Evolutionary conservation across 2,797 vertebrate genomes (phyloP).

Genomic region (Chloroceryle amazona): DNA sequence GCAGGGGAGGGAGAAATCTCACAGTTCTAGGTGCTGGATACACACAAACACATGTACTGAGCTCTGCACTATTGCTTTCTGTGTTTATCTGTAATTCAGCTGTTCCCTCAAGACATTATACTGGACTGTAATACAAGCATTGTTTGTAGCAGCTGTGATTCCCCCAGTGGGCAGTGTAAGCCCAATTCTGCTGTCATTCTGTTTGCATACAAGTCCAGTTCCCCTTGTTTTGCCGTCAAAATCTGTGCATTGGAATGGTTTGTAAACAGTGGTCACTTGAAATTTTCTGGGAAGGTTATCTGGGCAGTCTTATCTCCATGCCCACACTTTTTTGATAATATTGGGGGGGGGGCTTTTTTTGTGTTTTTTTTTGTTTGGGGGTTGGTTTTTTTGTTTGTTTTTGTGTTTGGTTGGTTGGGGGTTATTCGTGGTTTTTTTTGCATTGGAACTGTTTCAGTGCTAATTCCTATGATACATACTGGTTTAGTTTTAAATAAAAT

Average conservation of each 20-base stretch:
- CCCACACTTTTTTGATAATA: neutral
- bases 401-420: neutral
- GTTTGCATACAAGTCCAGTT: neutral
- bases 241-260: neutral
- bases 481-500: constrained; percentile 11
- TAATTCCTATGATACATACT: neutral
- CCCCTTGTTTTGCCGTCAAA: neutral
- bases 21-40: neutral
- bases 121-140: neutral
- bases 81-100: neutral
- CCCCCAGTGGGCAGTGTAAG: neutral
- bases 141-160: constrained; percentile 29
- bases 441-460: neutral
- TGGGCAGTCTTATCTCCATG: neutral
- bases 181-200: neutral
- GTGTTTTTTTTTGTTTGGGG: too few relatives aligned
- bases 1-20: neutral
- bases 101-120: neutral
- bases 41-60: neutral
- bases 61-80: neutral
- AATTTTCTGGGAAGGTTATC: neutral
- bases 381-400: too few relatives aligned
- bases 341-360: too few relatives aligned
- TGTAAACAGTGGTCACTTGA: neutral
- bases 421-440: neutral